Base-by-base conservation (phyloP, 2,888 invertebrate genomes). In the Pristionchus mayeri region DNA sequence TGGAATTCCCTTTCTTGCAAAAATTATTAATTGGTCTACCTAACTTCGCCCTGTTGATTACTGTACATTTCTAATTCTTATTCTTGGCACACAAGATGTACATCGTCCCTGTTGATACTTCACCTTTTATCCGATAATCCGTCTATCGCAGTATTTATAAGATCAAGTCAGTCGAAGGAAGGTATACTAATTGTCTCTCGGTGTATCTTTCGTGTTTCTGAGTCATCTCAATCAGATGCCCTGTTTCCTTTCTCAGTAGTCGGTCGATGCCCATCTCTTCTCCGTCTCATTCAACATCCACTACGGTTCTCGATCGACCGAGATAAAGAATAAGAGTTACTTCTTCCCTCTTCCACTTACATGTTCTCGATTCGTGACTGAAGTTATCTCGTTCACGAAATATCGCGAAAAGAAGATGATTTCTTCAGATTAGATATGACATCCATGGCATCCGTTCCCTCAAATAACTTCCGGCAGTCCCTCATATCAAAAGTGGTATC, bases 401-500 rank as follows among this genome's bases (percentile, higher is more conserved):
- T 37, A 13, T n/a, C n/a, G n/a, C n/a, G n/a, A n/a, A n/a, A n/a
- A n/a, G n/a, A n/a, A n/a, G n/a, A n/a, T n/a, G n/a, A n/a, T n/a
- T n/a, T n/a, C n/a, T n/a, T 21, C 37, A 67, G n/a, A 67, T 34
- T 67, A 57, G 24, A 24, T 21, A 60, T 30, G 27, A 30, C 60
- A 7, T 24, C 60, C 3, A 27, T 9, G 9, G 3, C 54, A 63
- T 63, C 71, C 40, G 2, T 71, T 16, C 37, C 71, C 3, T 13
- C 71, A 18, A 37, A 21, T 11, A 37, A 71, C n/a, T 40, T 40
- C n/a, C 71, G 37, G 1, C 71, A 71, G 30, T 71, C 37, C 40
- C 71, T 40, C 9, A 71, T 71, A 71, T 71, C 71, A 3, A 71
- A 40, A 37, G 71, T 71, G 18, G 63, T 63, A 63, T 34, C 63